These are phyloP conservation scores for Mesorhabditis spiculigera DNA, from an alignment of 2,888 invertebrate species.

Conservation along the genomic window DNA sequence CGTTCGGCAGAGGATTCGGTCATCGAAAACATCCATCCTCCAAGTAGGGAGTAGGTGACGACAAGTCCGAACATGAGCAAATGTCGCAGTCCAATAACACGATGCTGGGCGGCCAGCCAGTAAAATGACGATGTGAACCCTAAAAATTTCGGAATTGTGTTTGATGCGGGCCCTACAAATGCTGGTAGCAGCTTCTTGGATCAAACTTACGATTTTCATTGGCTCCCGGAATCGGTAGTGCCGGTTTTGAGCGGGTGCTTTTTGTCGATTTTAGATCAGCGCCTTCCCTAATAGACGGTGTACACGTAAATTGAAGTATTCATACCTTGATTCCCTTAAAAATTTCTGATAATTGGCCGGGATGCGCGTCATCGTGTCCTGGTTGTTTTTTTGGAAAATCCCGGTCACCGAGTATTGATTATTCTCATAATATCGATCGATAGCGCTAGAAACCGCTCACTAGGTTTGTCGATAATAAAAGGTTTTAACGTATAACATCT, in stretches of 20 bases:
- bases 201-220: not conserved
- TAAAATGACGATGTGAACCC: not conserved
- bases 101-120: conserved; percentile 1
- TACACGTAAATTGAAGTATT: not conserved
- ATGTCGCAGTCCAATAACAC: not conserved
- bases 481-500: not conserved
- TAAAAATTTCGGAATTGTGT: not conserved
- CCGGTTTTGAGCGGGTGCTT: not conserved
- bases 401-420: conserved; percentile 5
- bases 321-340: conserved; percentile 2
- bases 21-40: not conserved
- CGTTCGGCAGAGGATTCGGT: not conserved
- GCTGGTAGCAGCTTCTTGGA: not conserved
- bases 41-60: not conserved
- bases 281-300: not conserved
- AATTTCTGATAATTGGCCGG: conserved; percentile 3
- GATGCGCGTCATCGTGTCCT: not conserved
- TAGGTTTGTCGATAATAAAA: not conserved
- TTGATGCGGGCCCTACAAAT: not conserved
- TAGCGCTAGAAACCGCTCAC: not conserved
- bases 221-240: conserved; percentile 4
- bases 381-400: not conserved
- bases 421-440: conserved; percentile 4
- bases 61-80: not conserved
- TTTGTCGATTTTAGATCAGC: not conserved